Evolutionary conservation across 2,797 vertebrate species (phyloP).

Genomic region (Myotis planiceps): DNA sequence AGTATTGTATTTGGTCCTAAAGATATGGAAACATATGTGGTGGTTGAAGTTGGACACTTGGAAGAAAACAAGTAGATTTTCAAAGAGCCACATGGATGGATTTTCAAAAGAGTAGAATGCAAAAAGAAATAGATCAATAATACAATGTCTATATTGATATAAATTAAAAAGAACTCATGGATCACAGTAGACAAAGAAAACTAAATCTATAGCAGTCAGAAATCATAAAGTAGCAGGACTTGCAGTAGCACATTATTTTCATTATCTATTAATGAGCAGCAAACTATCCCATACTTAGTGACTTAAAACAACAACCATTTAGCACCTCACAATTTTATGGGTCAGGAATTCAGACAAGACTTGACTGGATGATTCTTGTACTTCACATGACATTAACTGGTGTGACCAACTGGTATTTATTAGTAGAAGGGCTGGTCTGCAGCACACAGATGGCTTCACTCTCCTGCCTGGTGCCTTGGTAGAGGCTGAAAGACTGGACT

Average conservation of each 20-base stretch:
- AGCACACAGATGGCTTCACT: neutral
- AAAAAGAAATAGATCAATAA: neutral
- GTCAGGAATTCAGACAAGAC: neutral
- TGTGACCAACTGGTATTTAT: neutral
- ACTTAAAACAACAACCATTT: neutral
- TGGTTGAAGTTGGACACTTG: neutral
- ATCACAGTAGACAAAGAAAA: neutral
- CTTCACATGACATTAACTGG: neutral
- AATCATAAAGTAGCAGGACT: neutral
- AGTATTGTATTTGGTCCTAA: neutral
- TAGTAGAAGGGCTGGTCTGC: neutral
- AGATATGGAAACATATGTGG: neutral
- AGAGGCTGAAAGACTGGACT: neutral
- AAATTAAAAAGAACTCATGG: neutral
- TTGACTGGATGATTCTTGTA: neutral
- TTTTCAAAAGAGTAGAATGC: neutral
- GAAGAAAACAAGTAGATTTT: slow-evolving; percentile 18
- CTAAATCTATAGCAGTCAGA: neutral
- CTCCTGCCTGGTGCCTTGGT: neutral
- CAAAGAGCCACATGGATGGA: neutral
- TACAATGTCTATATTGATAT: neutral
- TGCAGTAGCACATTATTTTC: neutral
- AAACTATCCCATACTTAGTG: neutral
- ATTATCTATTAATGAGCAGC: neutral
- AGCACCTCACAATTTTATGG: neutral